Evolutionary conservation across 2,888 invertebrate species (phyloP), one percentile per base, ranked within the genome.

Genomic region (Zonitis immaculata): DNA sequence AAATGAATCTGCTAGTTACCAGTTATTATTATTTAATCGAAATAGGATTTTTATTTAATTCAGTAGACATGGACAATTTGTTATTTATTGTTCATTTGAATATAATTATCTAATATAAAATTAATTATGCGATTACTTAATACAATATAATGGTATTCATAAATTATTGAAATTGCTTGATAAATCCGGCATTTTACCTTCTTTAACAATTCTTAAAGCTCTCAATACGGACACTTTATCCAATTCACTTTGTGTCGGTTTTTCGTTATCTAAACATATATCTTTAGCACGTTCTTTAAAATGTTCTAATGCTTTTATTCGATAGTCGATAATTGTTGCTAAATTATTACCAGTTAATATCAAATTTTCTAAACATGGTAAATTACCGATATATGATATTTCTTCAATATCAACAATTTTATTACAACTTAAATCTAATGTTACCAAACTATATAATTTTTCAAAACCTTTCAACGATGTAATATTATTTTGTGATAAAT

Each of bases 211-310:
- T 64, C 89, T 83, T 56, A 96, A 79, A 1, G 97, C 97, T 73
- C 93, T 89, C 57, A 95, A 77, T 30, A 97, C 89, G 32, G 92
- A 85, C 0, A 95, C 94, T 2, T 92, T 95, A 69, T 97, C 96
- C 63, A 95, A 73, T 73, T 97, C 97, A 62, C 88, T 87, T 67
- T 89, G 89, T 9, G 90, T 87, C 0, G 94, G 88, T 61, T 84
- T 88, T 68, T 92, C 89, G 70, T 91, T 92, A 70, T 98, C 97
- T 54, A 97, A 76, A 68, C 85, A 87, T 30, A 97, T 85, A 72
- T 95, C 91, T 11, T 82, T 78, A 64, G 92, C 91, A 58, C 95
- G 82, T 43, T 85, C 83, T 45, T 89, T 89, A 70, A 97, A 95
- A 64, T 89, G 84, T 66, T 94, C 91, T 60, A 97, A 78, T 2